These are phyloP conservation scores for Notothenia coriiceps DNA, from an alignment of 2,113 vertebrate genomes.

Conservation along the genomic window DNA sequence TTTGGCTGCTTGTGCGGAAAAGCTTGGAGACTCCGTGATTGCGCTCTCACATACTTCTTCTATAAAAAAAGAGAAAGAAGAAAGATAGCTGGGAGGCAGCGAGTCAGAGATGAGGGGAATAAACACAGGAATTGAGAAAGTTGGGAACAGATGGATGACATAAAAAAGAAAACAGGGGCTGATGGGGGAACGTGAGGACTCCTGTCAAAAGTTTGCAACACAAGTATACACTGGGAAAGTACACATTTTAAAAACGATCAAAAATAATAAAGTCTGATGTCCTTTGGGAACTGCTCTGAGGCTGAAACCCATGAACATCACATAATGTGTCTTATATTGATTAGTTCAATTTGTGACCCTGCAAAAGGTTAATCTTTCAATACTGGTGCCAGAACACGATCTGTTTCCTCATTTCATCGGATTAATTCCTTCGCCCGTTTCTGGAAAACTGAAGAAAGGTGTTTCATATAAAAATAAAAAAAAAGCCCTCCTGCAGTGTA, in stretches of 20 bases:
- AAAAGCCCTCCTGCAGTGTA: constrained; percentile 34
- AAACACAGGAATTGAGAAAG: constrained; percentile 57
- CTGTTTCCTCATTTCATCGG: constrained; percentile 5
- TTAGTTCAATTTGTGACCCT: neutral
- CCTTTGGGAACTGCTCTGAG: neutral
- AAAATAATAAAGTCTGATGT: too few relatives aligned
- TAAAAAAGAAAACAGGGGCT: constrained; percentile 31
- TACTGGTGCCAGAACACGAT: neutral
- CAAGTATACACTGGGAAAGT: neutral
- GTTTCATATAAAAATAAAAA: constrained; percentile 45
- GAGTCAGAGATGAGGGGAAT: constrained; percentile 45
- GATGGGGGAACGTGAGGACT: constrained; percentile 31
- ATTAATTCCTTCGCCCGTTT: constrained; percentile 32
- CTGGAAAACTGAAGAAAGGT: constrained; percentile 32
- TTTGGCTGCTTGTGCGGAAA: constrained; percentile 81
- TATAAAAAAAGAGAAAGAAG: constrained; percentile 19
- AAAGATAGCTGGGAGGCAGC: constrained; percentile 53
- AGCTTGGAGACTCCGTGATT: constrained; percentile 78
- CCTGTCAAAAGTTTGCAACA: constrained; percentile 42
- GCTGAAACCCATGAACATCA: neutral
- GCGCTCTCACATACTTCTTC: constrained; percentile 65
- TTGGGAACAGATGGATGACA: constrained; percentile 56
- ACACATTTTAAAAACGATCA: neutral
- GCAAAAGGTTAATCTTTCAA: neutral
- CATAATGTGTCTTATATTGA: neutral